These are phyloP conservation scores for Halcyon leucocephala DNA, from an alignment of 2,797 vertebrate genomes.

Conservation along the genomic window DNA sequence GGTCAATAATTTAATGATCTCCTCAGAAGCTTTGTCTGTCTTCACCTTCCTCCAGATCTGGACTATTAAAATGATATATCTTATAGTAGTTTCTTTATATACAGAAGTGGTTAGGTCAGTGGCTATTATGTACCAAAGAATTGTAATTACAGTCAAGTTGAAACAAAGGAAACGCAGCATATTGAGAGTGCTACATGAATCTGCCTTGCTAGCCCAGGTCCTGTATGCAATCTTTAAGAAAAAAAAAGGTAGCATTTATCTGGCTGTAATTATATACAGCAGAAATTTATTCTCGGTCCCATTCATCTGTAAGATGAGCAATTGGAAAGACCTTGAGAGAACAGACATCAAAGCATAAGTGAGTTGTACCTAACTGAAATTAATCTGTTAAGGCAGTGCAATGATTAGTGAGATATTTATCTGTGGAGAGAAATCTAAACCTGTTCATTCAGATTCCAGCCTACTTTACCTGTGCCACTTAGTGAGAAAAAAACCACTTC, in stretches of 20 bases:
- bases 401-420: conserved; percentile 38
- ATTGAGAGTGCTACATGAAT: background rate
- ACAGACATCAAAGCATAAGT: background rate
- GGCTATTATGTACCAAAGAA: background rate
- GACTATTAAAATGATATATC: background rate
- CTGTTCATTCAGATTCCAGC: background rate
- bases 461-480: background rate
- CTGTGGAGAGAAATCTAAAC: conserved; percentile 11
- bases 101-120: background rate
- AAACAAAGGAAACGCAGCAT: background rate
- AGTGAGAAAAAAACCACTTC: background rate
- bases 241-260: background rate
- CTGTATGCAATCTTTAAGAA: background rate
- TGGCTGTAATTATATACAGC: background rate
- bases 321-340: conserved; percentile 26
- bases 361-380: conserved; percentile 37
- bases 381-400: background rate
- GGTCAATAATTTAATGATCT: background rate
- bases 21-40: background rate
- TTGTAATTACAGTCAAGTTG: background rate
- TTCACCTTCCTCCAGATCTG: background rate
- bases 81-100: background rate
- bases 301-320: conserved; percentile 15
- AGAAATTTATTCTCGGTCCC: conserved; percentile 12
- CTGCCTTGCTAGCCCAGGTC: background rate